A percentile compares a stretch with the other conserved stretches of the same genome.
Conservation (phyloP, 2,888 invertebrate genomes). For the Tenthredo distinguenda region DNA sequence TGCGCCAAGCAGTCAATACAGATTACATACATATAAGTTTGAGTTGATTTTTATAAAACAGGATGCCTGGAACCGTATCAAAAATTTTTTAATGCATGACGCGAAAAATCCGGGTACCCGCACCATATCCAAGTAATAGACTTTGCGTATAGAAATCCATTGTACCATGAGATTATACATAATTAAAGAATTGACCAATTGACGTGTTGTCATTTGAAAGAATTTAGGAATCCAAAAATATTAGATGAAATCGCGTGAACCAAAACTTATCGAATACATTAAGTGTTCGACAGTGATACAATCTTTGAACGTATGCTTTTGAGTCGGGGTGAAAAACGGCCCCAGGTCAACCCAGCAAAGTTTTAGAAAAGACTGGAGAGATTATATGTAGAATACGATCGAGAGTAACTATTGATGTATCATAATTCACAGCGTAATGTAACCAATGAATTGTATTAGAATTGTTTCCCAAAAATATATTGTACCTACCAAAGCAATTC, state of each 20-base stretch:
- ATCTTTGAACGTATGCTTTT: conserved; percentile 30
- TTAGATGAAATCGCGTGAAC: not conserved
- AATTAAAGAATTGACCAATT: conserved; percentile 26
- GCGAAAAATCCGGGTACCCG: not conserved
- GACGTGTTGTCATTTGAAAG: not conserved
- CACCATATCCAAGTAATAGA: conserved; percentile 43
- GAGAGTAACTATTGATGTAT: conserved; percentile 10
- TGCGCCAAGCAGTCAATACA: not conserved
- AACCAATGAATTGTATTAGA: conserved; percentile 33
- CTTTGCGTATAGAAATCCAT: conserved; percentile 1
- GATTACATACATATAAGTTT: too few relatives aligned
- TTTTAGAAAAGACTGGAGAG: not conserved
- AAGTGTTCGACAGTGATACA: conserved; percentile 33
- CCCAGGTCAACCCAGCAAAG: not conserved
- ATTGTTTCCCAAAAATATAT: conserved; percentile 38
- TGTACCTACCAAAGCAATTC: conserved; percentile 43
- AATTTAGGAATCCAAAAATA: conserved; percentile 8
- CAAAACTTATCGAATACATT: conserved; percentile 2
- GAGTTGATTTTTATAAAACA: conserved; percentile 19
- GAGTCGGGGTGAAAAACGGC: not conserved
- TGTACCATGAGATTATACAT: not conserved
- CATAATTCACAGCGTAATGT: conserved; percentile 9
- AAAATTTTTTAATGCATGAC: not conserved
- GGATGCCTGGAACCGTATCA: not conserved
- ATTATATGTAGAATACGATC: not conserved